These are phyloP conservation scores for Ctenosaura bakeri DNA, from an alignment of 2,797 vertebrate species.

Conservation along the genomic window DNA sequence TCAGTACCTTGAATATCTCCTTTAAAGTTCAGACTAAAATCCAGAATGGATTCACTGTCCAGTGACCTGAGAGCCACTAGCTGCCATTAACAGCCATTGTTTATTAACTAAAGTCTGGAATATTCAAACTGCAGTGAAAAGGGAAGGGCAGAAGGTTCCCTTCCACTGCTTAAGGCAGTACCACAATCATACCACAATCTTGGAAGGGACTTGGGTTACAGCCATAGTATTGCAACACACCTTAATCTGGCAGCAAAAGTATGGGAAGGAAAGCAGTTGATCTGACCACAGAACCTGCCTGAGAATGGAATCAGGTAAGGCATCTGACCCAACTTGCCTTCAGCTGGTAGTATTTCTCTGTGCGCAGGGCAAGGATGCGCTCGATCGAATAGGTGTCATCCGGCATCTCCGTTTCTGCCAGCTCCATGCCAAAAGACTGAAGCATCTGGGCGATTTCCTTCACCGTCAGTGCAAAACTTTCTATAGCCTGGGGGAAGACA, in stretches of 20 bases:
- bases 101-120: no score
- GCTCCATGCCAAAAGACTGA: conserved; percentile 92
- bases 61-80: no score
- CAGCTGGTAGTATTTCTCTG: conserved; percentile 90
- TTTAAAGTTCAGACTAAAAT: no score
- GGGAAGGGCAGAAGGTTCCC: no score
- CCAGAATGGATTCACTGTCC: no score
- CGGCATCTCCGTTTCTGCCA: conserved; percentile 91
- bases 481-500: conserved; percentile 89
- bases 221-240: neutral
- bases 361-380: conserved; percentile 87
- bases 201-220: no score
- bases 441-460: conserved; percentile 97
- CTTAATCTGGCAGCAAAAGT: neutral
- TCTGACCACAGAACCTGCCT: neutral
- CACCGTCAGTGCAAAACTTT: conserved; percentile 95
- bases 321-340: conserved; percentile 83
- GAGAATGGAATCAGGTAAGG: fast-evolving
- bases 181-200: no score
- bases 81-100: no score
- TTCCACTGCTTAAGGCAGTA: no score
- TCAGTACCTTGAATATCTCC: no score
- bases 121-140: no score
- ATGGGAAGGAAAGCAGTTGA: neutral
- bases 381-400: conserved; percentile 87